These are phyloP conservation scores for Symphodus melops DNA, from an alignment of 2,113 vertebrate species.

Conservation along the genomic window DNA sequence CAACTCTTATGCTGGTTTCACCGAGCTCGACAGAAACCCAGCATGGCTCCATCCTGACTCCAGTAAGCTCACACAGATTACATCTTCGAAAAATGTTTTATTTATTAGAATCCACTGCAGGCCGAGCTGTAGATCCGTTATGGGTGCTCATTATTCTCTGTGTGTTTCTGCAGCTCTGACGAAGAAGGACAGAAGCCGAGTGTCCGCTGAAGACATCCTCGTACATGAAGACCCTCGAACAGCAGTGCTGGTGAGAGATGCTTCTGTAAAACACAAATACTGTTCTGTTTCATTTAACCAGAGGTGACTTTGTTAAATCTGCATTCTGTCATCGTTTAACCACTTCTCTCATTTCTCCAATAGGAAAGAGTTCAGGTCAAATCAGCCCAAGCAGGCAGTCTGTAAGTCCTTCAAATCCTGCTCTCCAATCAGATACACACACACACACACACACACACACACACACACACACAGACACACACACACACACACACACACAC, in stretches of 20 bases:
- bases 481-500: neutral
- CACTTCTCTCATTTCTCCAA: constrained; percentile 55
- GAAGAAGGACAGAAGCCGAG: constrained; percentile 82
- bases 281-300: neutral
- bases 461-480: neutral
- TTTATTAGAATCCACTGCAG: too few relatives aligned
- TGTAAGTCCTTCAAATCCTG: constrained; percentile 85
- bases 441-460: too few relatives aligned
- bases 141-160: neutral
- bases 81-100: neutral
- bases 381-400: constrained; percentile 88
- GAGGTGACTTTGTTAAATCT: neutral
- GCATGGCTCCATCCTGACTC: constrained; percentile 84
- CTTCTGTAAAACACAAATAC: neutral
- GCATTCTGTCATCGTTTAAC: constrained; percentile 17
- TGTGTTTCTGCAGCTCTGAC: constrained; percentile 79
- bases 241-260: constrained; percentile 84
- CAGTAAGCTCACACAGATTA: constrained; percentile 78
- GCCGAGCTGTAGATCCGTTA: neutral
- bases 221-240: constrained; percentile 87
- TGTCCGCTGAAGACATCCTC: constrained; percentile 86
- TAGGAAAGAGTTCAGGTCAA: constrained; percentile 93
- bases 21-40: constrained; percentile 84
- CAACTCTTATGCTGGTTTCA: constrained; percentile 89
- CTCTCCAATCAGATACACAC: neutral